Percentiles rank a stretch among this genome's conserved stretches.
Conservation (phyloP, 2,888 invertebrate genomes). For the Cosmorhoe ocellata region DNA sequence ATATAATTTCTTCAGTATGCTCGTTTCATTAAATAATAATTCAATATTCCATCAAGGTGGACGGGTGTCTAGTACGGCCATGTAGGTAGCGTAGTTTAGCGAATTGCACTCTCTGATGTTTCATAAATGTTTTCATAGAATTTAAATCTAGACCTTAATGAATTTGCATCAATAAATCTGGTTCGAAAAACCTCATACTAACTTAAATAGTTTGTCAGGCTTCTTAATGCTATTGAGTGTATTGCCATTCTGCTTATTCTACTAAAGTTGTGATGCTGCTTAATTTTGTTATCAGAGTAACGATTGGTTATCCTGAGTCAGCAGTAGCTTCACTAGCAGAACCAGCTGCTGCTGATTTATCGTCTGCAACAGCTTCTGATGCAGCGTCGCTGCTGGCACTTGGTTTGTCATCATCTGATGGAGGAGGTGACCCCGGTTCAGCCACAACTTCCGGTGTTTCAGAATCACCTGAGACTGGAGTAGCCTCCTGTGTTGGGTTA, state of each 20-base stretch:
- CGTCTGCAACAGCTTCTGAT: background rate
- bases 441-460: background rate
- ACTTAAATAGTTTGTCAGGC: slow-evolving; percentile 2
- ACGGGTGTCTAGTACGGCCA: too few species aligned
- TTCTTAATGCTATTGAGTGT: slow-evolving; percentile 8
- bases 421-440: background rate
- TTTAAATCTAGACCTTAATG: too few species aligned
- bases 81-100: too few species aligned
- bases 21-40: too few species aligned
- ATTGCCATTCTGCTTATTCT: slow-evolving; percentile 5
- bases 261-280: background rate
- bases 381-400: background rate
- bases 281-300: background rate
- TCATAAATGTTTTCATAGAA: too few species aligned
- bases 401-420: background rate
- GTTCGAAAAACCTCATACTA: too few species aligned
- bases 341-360: background rate
- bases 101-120: too few species aligned
- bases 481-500: background rate
- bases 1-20: too few species aligned
- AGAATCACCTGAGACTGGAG: slow-evolving; percentile 3
- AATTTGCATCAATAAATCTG: too few species aligned
- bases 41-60: too few species aligned
- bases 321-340: background rate
- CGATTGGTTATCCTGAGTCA: slow-evolving; percentile 4